phyloP scores from a whole-genome alignment of 2,113 vertebrate species.

The Camelus bactrianus region DNA sequence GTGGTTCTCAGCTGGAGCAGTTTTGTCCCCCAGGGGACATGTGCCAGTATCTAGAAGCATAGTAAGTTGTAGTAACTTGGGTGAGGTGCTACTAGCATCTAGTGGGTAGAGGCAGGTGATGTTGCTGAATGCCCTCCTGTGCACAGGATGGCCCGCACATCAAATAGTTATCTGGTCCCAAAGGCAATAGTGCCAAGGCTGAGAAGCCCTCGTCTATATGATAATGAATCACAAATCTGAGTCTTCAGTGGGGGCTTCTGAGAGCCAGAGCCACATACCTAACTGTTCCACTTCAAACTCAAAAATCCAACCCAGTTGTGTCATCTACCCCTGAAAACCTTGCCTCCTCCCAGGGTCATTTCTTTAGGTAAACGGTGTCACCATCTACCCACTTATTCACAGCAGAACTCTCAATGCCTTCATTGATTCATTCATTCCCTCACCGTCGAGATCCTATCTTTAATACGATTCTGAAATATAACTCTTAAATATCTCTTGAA shows the following conservation, averaged over 20 bases:
- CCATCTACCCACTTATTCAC: background rate
- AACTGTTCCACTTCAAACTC: background rate
- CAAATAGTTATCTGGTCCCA: background rate
- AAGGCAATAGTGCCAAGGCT: background rate
- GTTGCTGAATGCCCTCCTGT: background rate
- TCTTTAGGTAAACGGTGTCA: background rate
- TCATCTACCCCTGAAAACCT: background rate
- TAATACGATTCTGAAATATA: background rate
- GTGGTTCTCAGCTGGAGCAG: background rate
- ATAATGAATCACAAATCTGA: background rate
- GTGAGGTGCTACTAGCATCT: background rate
- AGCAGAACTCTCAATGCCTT: background rate
- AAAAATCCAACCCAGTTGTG: background rate
- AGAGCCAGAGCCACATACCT: background rate
- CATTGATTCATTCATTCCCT: background rate
- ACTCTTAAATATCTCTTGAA: background rate
- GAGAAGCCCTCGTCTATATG: background rate
- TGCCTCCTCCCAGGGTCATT: background rate
- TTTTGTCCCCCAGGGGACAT: background rate
- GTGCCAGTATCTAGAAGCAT: background rate
- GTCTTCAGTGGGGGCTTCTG: background rate
- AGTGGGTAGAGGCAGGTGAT: background rate
- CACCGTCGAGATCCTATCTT: background rate
- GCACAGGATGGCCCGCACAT: background rate
- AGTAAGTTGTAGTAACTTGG: background rate